phyloP scores from a whole-genome alignment of 2,888 invertebrate genomes.

The Prostheceraeus crozeri region DNA sequence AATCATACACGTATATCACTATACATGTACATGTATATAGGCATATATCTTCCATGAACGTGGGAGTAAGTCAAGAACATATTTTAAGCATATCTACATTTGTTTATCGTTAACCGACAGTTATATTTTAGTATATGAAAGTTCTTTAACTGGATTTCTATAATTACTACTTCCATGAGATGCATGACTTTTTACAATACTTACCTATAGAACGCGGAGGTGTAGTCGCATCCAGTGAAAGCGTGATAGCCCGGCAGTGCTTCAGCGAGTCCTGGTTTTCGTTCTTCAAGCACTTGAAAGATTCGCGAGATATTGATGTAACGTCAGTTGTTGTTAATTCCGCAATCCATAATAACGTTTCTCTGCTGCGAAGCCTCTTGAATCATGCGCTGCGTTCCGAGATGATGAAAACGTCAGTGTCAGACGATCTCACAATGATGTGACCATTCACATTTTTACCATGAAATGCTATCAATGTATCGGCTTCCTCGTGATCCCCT shows the following conservation, averaged over 20 bases:
- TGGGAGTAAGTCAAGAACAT: too few relatives aligned
- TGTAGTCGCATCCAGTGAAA: slow-evolving; percentile 36
- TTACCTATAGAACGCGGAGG: slow-evolving; percentile 28
- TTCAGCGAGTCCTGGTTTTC: slow-evolving; percentile 25
- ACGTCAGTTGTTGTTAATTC: slow-evolving; percentile 18
- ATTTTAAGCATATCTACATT: too few relatives aligned
- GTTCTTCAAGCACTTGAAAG: not conserved
- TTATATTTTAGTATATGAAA: too few relatives aligned
- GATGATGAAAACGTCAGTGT: slow-evolving; percentile 33
- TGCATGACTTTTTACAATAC: slow-evolving; percentile 16
- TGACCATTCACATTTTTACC: not conserved
- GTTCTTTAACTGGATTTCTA: too few relatives aligned
- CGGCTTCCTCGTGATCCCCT: slow-evolving; percentile 33
- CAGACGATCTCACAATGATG: slow-evolving; percentile 31
- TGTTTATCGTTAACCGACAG: too few relatives aligned
- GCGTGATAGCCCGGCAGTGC: slow-evolving; percentile 31
- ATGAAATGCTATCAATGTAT: slow-evolving; percentile 33
- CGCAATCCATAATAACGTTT: slow-evolving; percentile 35
- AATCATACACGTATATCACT: too few relatives aligned
- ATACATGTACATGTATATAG: too few relatives aligned
- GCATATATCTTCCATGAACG: too few relatives aligned
- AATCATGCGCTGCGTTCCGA: not conserved
- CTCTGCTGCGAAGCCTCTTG: not conserved
- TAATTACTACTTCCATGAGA: too few relatives aligned
- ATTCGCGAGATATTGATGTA: slow-evolving; percentile 34